These are phyloP conservation scores for Corella eumyota DNA, from an alignment of 23 tunicate genomes.

Conservation along the genomic window DNA sequence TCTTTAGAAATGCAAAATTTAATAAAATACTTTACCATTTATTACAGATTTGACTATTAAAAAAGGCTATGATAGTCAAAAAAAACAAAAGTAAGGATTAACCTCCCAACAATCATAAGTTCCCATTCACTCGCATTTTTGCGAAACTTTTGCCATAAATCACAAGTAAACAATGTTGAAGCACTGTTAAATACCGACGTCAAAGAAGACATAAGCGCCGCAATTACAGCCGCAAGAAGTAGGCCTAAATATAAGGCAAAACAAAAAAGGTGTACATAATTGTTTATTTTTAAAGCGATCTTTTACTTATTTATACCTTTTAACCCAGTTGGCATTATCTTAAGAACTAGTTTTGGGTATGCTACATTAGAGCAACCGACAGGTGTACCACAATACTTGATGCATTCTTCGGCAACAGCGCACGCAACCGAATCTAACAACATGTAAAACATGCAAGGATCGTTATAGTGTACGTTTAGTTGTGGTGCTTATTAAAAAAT, in stretches of 20 bases:
- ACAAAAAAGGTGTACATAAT: neutral
- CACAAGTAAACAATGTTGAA: conserved; percentile 72
- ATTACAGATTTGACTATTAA: too few relatives aligned
- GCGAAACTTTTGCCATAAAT: conserved; percentile 66
- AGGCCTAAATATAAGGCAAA: conserved; percentile 21
- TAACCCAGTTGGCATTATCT: conserved; percentile 64
- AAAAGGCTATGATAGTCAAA: too few relatives aligned
- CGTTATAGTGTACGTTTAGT: neutral
- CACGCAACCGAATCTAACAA: conserved; percentile 51
- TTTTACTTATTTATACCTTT: conserved; percentile 15
- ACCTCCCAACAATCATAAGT: conserved; percentile 75
- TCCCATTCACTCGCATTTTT: conserved; percentile 43
- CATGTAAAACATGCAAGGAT: neutral
- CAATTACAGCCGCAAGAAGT: conserved; percentile 60
- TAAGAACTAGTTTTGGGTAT: conserved; percentile 54
- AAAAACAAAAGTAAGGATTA: too few relatives aligned
- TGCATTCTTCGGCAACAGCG: conserved; percentile 45
- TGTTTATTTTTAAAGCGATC: neutral
- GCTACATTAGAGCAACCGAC: conserved; percentile 68
- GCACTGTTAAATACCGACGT: conserved; percentile 85
- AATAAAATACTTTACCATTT: too few relatives aligned
- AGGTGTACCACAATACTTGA: conserved; percentile 29
- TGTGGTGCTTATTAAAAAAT: neutral
- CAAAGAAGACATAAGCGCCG: conserved; percentile 84
- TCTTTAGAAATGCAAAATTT: neutral